Evolutionary conservation across 2,113 vertebrate genomes (phyloP).

Genomic region (Oenanthe melanoleuca): DNA sequence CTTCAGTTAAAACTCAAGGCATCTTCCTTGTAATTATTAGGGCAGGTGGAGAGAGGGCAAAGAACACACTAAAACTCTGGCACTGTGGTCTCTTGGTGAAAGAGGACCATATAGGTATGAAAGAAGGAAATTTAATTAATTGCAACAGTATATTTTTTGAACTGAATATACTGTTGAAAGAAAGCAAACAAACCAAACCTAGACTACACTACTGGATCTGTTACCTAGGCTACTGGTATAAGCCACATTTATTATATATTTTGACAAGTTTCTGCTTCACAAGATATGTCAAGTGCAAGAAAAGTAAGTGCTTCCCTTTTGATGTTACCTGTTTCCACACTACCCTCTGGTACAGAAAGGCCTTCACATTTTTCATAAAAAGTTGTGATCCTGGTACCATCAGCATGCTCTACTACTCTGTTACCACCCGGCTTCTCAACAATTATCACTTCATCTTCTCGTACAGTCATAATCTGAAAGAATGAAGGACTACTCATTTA

Average conservation of each 20-base stretch:
- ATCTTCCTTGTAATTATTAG: not conserved
- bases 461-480: constrained; percentile 84
- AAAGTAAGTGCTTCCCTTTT: not conserved
- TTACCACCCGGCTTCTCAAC: constrained; percentile 79
- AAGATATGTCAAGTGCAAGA: not conserved
- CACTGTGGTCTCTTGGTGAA: not conserved
- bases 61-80: not conserved
- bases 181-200: not conserved
- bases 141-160: not conserved
- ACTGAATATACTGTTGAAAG: not conserved
- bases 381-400: constrained; percentile 91
- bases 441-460: constrained; percentile 86
- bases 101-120: not conserved
- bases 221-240: not conserved
- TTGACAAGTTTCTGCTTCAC: not conserved
- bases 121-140: not conserved
- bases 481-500: not conserved
- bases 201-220: not conserved
- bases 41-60: not conserved
- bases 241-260: not conserved
- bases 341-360: not conserved
- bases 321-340: constrained; percentile 59
- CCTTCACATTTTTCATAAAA: constrained; percentile 74
- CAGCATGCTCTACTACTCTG: constrained; percentile 86
- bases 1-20: not conserved